phyloP scores from a whole-genome alignment of 92 coral and sea anemone genomes.

The Porites rus region DNA sequence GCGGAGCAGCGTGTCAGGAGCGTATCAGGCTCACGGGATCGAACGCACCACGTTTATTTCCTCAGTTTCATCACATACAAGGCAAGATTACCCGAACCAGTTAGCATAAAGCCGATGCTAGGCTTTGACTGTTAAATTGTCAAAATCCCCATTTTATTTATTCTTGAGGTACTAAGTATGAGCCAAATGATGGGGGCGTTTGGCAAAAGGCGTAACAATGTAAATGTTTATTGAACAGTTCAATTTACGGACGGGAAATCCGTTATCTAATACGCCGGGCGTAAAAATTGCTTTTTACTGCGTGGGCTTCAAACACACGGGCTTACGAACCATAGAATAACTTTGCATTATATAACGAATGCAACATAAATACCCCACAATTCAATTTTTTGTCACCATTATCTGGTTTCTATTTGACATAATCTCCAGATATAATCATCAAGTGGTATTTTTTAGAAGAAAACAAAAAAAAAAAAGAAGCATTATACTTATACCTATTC shows the following conservation, averaged over 20 bases:
- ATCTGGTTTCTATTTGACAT: too few relatives aligned
- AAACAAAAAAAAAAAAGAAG: too few relatives aligned
- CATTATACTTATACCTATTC: too few relatives aligned
- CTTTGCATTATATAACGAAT: neutral
- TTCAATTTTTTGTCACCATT: neutral
- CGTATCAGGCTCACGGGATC: too few relatives aligned
- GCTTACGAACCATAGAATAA: neutral
- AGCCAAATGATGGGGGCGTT: neutral
- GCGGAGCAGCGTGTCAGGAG: neutral
- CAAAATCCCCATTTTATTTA: too few relatives aligned
- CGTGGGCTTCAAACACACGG: conserved; percentile 17
- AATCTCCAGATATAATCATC: neutral
- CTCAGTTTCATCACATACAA: too few relatives aligned
- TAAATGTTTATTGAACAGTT: neutral
- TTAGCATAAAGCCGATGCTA: too few relatives aligned
- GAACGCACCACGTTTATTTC: too few relatives aligned
- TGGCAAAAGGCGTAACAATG: neutral
- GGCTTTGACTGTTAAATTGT: too few relatives aligned
- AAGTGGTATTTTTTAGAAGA: too few relatives aligned
- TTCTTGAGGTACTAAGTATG: too few relatives aligned
- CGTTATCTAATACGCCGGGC: neutral
- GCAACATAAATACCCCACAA: neutral
- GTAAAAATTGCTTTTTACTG: neutral
- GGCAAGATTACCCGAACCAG: too few relatives aligned
- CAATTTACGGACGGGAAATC: neutral